Evolutionary conservation across 2,888 invertebrate genomes (phyloP).

Genomic region (Petrolisthes cinctipes): DNA sequence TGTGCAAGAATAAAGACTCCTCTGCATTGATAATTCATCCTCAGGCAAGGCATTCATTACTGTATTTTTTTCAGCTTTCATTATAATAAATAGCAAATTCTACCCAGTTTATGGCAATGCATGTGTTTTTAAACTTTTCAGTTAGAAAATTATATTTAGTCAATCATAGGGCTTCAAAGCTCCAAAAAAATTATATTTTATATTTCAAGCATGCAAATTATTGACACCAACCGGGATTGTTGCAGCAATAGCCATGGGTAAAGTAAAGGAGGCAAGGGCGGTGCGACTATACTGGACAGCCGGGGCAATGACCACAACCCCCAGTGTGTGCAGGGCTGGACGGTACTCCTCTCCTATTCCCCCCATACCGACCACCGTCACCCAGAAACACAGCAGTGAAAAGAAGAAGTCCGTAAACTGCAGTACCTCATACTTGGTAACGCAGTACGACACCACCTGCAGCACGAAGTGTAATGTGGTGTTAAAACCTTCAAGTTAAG

Average conservation of each 20-base stretch:
- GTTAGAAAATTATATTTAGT: too few species aligned
- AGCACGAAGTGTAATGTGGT: background rate
- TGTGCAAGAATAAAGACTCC: too few species aligned
- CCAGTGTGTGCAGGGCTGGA: constrained; percentile 73
- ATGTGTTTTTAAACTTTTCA: too few species aligned
- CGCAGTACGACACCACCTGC: constrained; percentile 69
- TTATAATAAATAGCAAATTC: too few species aligned
- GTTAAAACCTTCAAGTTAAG: background rate
- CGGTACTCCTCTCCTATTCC: constrained; percentile 65
- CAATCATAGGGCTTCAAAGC: too few species aligned
- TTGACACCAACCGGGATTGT: constrained; percentile 67
- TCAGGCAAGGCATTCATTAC: too few species aligned
- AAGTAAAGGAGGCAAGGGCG: constrained; percentile 72
- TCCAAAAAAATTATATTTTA: too few species aligned
- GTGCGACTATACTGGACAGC: constrained; percentile 74
- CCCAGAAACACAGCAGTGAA: constrained; percentile 75
- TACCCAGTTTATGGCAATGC: too few species aligned
- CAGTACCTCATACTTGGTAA: constrained; percentile 73
- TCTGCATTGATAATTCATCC: too few species aligned
- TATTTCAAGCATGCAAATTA: too few species aligned
- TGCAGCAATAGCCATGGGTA: constrained; percentile 71
- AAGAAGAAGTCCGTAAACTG: constrained; percentile 76
- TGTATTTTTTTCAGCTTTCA: too few species aligned
- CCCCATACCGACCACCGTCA: constrained; percentile 72
- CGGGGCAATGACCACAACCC: constrained; percentile 73